Conservation (phyloP, 2,113 vertebrate species). For the Eublepharis macularius region DNA sequence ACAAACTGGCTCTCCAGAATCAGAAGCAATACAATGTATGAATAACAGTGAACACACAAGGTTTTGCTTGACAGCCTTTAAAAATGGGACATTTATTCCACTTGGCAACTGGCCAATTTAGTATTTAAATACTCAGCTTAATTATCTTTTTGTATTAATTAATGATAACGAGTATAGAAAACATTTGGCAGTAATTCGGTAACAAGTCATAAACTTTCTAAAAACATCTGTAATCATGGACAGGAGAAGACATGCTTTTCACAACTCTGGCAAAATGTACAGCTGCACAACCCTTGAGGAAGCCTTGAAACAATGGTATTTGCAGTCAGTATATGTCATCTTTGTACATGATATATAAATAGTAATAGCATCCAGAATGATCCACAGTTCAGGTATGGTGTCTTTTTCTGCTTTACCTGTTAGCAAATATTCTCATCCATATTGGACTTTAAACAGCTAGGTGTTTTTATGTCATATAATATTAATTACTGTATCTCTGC, state of each 20-base stretch:
- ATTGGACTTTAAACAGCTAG: not conserved
- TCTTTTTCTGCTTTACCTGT: not conserved
- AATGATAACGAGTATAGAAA: slow-evolving; percentile 29
- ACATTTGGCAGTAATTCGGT: not conserved
- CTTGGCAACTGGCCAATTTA: slow-evolving; percentile 17
- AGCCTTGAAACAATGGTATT: not conserved
- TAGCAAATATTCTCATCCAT: not conserved
- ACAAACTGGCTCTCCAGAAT: no score
- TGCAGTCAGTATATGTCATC: slow-evolving; percentile 19
- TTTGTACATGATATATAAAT: not conserved
- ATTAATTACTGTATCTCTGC: not conserved
- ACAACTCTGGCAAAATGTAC: slow-evolving; percentile 19
- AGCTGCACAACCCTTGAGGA: slow-evolving; percentile 4
- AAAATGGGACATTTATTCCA: slow-evolving; percentile 9
- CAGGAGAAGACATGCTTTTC: slow-evolving; percentile 30
- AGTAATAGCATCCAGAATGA: not conserved
- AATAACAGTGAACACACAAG: not conserved
- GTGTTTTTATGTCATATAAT: not conserved
- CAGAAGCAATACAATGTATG: slow-evolving; percentile 3
- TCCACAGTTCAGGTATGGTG: not conserved
- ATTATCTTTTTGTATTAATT: slow-evolving; percentile 4
- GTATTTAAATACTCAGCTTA: not conserved
- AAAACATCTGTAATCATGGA: slow-evolving; percentile 13
- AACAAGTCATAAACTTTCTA: slow-evolving; percentile 12
- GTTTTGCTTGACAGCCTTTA: not conserved